Evolutionary conservation across 1,140 invertebrate species (phyloP).

Genomic region (Pachypeltis micranthus): DNA sequence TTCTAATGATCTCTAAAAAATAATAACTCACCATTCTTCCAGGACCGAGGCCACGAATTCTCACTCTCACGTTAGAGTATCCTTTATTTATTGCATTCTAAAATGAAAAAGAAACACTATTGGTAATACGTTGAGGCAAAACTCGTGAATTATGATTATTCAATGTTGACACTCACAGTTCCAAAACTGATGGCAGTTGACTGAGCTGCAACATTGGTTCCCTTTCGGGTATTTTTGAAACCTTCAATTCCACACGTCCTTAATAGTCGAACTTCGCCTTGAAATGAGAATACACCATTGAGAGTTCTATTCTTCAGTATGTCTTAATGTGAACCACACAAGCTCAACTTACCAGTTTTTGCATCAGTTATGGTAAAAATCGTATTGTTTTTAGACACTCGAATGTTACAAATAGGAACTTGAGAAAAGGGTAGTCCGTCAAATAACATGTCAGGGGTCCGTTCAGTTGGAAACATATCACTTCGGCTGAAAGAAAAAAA

Average conservation of each 20-base stretch:
- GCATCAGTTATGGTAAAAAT: slow-evolving; percentile 59
- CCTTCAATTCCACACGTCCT: slow-evolving; percentile 79
- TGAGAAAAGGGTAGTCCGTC: slow-evolving; percentile 64
- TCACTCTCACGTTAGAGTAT: slow-evolving; percentile 57
- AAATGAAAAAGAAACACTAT: slow-evolving; percentile 29
- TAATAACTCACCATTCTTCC: slow-evolving; percentile 70
- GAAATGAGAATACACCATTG: slow-evolving; percentile 24
- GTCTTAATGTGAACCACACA: no score
- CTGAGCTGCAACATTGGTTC: slow-evolving; percentile 91
- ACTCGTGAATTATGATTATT: neutral
- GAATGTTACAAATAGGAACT: slow-evolving; percentile 69
- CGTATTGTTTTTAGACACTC: slow-evolving; percentile 75
- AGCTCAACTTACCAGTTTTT: slow-evolving; percentile 31
- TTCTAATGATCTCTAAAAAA: no score
- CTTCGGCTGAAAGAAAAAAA: slow-evolving; percentile 43
- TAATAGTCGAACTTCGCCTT: slow-evolving; percentile 45
- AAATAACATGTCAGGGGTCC: slow-evolving; percentile 59
- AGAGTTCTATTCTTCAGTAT: no score
- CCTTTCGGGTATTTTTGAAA: slow-evolving; percentile 88
- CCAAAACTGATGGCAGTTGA: slow-evolving; percentile 72
- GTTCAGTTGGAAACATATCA: slow-evolving; percentile 58
- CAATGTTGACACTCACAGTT: slow-evolving; percentile 39
- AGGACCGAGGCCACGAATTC: slow-evolving; percentile 68
- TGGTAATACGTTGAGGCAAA: neutral
- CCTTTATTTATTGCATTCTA: slow-evolving; percentile 62